Evolutionary conservation across 2,113 vertebrate genomes (phyloP).

Genomic region (Calidris pugnax): DNA sequence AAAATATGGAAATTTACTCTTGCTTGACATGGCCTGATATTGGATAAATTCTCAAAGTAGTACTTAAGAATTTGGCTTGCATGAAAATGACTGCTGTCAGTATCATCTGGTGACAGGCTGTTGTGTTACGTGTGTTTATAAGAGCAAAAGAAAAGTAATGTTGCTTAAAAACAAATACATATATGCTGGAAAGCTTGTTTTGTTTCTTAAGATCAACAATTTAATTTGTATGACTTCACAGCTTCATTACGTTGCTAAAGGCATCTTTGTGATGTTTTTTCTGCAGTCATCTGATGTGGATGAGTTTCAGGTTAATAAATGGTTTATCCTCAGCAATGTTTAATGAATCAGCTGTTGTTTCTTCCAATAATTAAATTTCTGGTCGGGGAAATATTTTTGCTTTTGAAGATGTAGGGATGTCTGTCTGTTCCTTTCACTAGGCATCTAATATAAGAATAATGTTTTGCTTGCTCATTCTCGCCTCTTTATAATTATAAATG

Average conservation of each 20-base stretch:
- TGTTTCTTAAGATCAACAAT: neutral
- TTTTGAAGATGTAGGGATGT: neutral
- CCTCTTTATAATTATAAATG: neutral
- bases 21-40: neutral
- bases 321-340: neutral
- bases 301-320: neutral
- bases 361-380: neutral
- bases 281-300: neutral
- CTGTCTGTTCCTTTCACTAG: neutral
- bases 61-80: neutral
- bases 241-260: neutral
- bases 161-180: neutral
- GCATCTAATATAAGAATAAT: neutral
- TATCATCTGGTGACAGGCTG: neutral
- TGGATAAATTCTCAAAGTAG: neutral
- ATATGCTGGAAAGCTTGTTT: neutral
- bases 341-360: neutral
- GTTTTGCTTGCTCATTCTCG: neutral
- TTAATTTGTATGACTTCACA: neutral
- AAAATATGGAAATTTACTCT: neutral
- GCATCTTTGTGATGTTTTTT: neutral
- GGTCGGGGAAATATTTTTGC: neutral
- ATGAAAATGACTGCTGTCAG: neutral
- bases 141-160: neutral
- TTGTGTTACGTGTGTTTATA: neutral